Evolutionary conservation across 64 coral and sea anemone species (phyloP).

Genomic region (Platygyra sinensis): DNA sequence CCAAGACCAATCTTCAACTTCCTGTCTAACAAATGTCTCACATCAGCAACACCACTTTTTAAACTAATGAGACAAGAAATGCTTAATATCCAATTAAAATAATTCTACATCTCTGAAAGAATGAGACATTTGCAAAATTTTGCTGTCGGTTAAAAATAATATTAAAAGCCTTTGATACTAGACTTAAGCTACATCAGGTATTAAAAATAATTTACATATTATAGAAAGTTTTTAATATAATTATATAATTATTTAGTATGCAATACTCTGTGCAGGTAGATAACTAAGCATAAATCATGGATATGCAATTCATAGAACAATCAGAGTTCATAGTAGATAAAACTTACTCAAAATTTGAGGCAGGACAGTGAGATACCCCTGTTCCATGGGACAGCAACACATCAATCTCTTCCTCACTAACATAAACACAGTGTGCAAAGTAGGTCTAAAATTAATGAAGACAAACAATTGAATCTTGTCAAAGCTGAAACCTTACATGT

Average conservation of each 20-base stretch:
- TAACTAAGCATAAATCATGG: too few relatives aligned
- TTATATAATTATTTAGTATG: too few relatives aligned
- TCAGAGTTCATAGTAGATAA: background rate
- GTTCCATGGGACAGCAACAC: constrained; percentile 26
- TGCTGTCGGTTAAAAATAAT: too few relatives aligned
- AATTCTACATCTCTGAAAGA: background rate
- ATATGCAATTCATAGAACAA: background rate
- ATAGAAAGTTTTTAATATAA: too few relatives aligned
- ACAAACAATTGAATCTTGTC: background rate
- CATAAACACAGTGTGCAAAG: constrained; percentile 69
- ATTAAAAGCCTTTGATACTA: too few relatives aligned
- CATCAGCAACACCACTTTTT: constrained; percentile 74
- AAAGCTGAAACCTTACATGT: background rate
- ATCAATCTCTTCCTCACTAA: constrained; percentile 52
- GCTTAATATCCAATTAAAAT: too few relatives aligned
- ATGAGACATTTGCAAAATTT: background rate
- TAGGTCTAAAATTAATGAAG: constrained; percentile 35
- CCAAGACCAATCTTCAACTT: constrained; percentile 72
- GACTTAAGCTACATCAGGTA: too few relatives aligned
- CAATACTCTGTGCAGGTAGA: too few relatives aligned
- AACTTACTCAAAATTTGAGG: constrained; percentile 68
- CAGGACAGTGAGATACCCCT: constrained; percentile 77
- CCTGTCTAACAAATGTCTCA: constrained; percentile 35
- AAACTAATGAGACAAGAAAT: constrained; percentile 14
- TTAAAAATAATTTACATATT: too few relatives aligned